A percentile compares a stretch with the other conserved stretches of the same genome.
Evolutionary conservation across 2,797 vertebrate genomes (phyloP).

Genomic region (Selene dorsalis): DNA sequence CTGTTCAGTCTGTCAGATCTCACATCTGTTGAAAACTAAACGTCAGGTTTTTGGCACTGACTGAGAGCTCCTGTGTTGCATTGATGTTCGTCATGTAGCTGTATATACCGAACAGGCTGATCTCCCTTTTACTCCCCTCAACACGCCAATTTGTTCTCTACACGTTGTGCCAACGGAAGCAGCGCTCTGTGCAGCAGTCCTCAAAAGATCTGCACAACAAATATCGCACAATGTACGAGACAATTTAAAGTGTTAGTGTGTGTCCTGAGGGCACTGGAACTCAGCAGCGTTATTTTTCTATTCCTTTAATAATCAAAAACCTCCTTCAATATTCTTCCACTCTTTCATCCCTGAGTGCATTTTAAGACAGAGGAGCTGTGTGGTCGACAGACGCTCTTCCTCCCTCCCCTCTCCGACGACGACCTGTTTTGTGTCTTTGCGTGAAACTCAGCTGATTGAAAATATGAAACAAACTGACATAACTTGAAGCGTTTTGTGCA

Average conservation of each 20-base stretch:
- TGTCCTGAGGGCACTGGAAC: background rate
- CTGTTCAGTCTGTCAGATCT: background rate
- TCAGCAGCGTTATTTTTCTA: background rate
- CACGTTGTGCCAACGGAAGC: background rate
- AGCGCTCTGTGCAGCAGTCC: background rate
- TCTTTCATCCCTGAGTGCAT: conserved; percentile 14
- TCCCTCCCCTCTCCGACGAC: background rate
- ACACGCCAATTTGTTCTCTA: background rate
- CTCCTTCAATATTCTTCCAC: conserved; percentile 1
- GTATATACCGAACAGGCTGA: background rate
- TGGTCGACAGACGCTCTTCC: conserved; percentile 15
- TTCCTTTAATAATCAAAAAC: conserved; percentile 36
- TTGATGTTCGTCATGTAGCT: background rate
- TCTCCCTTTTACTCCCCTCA: background rate
- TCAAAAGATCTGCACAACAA: background rate
- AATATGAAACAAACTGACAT: conserved; percentile 38
- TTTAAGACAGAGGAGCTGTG: conserved; percentile 13
- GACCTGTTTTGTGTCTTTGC: conserved; percentile 22
- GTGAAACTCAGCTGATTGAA: conserved; percentile 41
- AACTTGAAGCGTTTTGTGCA: conserved; percentile 26
- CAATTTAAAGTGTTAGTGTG: background rate
- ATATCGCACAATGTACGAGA: background rate
- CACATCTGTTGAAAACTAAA: background rate
- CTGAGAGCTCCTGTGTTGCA: background rate
- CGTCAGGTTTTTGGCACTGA: background rate